phyloP scores from a whole-genome alignment of 2,888 invertebrate genomes.

The Sarcophaga variegata region DNA sequence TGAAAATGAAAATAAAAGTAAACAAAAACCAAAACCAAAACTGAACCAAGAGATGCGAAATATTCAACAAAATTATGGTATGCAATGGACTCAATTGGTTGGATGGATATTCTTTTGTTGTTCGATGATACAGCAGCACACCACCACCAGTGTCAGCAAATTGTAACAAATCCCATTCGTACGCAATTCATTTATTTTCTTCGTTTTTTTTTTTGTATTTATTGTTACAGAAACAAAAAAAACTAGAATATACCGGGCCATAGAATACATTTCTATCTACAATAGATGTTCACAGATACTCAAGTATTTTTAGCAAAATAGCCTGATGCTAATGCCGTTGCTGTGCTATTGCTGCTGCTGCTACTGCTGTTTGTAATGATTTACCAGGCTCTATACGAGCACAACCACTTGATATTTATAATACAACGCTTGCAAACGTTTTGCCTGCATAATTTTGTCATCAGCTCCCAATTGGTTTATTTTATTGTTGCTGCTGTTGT shows the following conservation, averaged over 20 bases:
- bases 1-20: conserved; percentile 42
- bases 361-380: not conserved
- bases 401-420: conserved; percentile 20
- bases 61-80: conserved; percentile 10
- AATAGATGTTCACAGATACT: not conserved
- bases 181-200: not conserved
- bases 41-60: not conserved
- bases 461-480: conserved; percentile 48
- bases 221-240: not conserved
- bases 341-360: not conserved
- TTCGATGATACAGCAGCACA: no score
- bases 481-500: conserved; percentile 1
- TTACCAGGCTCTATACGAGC: not conserved
- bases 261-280: no score
- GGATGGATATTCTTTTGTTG: no score
- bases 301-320: conserved; percentile 27
- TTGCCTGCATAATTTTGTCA: conserved; percentile 63
- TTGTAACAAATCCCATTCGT: not conserved
- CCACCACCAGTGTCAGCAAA: not conserved
- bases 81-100: not conserved
- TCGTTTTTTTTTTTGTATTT: conserved; percentile 20
- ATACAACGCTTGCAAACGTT: not conserved
- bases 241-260: no score
- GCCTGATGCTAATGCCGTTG: not conserved
- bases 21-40: conserved; percentile 20